These are phyloP conservation scores for Sipunculus nudus DNA, from an alignment of 2,888 invertebrate genomes.

Conservation along the genomic window DNA sequence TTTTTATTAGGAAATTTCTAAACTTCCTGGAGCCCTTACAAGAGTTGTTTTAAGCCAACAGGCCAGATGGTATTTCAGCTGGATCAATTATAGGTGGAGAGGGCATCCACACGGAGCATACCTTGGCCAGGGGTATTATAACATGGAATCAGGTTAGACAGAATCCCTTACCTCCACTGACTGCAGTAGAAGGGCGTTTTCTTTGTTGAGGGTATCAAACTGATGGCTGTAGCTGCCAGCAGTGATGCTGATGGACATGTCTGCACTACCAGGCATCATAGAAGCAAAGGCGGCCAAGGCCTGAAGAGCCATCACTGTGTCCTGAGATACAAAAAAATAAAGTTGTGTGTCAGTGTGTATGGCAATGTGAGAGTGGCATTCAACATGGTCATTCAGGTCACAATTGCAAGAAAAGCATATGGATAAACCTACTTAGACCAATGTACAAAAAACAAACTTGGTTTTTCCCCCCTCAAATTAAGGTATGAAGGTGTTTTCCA, in stretches of 20 bases:
- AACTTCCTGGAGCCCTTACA: no score
- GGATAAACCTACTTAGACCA: no score
- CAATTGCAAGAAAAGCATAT: no score
- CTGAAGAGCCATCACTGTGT: conserved; percentile 66
- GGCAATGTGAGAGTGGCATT: conserved; percentile 7
- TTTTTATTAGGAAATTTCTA: no score
- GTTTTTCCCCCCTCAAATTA: neutral
- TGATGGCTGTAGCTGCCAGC: conserved; percentile 40
- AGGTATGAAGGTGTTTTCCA: neutral
- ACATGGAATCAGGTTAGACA: no score
- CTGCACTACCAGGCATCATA: conserved; percentile 46
- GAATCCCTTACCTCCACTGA: conserved; percentile 57
- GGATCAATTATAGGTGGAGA: no score
- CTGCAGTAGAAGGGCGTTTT: conserved; percentile 61
- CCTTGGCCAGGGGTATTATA: no score
- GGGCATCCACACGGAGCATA: no score
- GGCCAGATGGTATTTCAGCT: no score
- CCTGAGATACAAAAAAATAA: conserved; percentile 44
- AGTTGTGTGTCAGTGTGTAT: conserved; percentile 11
- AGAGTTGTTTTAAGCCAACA: no score
- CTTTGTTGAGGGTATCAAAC: conserved; percentile 48
- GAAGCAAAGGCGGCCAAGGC: conserved; percentile 63
- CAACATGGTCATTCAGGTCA: no score
- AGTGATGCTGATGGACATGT: conserved; percentile 44
- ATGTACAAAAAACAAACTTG: no score